Evolutionary conservation across 2,113 vertebrate species (phyloP).

Genomic region (Semicossyphus pulcher): DNA sequence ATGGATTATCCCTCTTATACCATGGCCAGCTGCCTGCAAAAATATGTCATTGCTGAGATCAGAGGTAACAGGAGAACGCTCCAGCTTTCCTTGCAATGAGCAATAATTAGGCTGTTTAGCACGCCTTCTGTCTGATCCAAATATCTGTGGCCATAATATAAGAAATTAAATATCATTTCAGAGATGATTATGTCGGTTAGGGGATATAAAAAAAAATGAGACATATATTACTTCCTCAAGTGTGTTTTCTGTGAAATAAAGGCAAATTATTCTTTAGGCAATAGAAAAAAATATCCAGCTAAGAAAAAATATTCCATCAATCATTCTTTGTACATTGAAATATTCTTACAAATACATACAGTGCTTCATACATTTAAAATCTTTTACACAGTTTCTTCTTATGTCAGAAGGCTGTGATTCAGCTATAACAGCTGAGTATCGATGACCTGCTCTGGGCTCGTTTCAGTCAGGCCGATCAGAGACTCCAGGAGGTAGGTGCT

Average conservation of each 20-base stretch:
- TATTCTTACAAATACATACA: slow-evolving; percentile 59
- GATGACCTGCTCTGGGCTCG: slow-evolving; percentile 78
- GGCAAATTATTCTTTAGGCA: slow-evolving; percentile 46
- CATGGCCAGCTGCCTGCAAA: slow-evolving; percentile 4
- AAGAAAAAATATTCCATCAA: slow-evolving; percentile 44
- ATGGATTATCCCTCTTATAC: slow-evolving; percentile 24
- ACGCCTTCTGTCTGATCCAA: not conserved
- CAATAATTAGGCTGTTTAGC: no score
- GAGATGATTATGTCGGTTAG: not conserved
- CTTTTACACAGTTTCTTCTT: slow-evolving; percentile 62
- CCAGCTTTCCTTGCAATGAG: no score
- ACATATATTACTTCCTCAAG: slow-evolving; percentile 45
- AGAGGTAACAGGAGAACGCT: no score
- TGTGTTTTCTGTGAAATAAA: slow-evolving; percentile 38
- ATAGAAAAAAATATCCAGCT: slow-evolving; percentile 54
- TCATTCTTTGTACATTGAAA: slow-evolving; percentile 47
- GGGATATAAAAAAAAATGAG: slow-evolving; percentile 18
- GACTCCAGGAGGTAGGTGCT: slow-evolving; percentile 90
- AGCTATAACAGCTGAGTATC: slow-evolving; percentile 81
- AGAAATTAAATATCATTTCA: slow-evolving; percentile 45
- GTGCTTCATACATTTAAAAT: slow-evolving; percentile 42
- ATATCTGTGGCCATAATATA: slow-evolving; percentile 15
- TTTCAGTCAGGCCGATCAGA: slow-evolving; percentile 88
- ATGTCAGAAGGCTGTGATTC: slow-evolving; percentile 61
- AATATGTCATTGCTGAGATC: slow-evolving; percentile 16